These are phyloP conservation scores for Dipodomys ordii DNA, from an alignment of 2,113 vertebrate species.

Conservation along the genomic window DNA sequence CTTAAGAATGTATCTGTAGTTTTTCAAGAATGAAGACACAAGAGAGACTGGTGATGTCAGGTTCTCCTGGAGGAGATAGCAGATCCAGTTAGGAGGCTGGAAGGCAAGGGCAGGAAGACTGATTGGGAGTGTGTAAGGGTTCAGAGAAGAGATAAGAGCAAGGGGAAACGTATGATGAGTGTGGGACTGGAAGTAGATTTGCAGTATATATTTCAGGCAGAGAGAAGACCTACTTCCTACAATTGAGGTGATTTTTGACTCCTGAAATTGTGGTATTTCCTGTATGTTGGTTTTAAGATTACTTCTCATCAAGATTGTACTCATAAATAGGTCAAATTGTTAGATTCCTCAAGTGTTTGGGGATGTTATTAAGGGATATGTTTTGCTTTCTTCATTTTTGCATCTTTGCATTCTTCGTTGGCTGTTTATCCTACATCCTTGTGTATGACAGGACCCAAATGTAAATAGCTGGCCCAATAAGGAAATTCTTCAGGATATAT, in stretches of 20 bases:
- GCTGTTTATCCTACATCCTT: neutral
- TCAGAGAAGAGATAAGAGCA: neutral
- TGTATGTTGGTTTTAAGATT: neutral
- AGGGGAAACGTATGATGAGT: neutral
- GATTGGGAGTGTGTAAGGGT: neutral
- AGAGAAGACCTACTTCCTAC: neutral
- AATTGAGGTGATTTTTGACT: neutral
- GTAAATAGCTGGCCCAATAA: neutral
- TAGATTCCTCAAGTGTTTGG: neutral
- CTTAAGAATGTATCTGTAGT: neutral
- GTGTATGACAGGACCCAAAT: neutral
- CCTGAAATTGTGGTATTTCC: neutral
- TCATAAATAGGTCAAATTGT: neutral
- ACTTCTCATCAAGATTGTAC: neutral
- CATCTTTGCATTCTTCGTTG: no score
- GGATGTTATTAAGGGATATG: no score
- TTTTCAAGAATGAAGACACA: neutral
- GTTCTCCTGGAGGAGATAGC: neutral
- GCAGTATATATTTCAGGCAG: neutral
- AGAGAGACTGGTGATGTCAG: neutral
- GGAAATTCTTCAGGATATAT: neutral
- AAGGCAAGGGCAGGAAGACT: neutral
- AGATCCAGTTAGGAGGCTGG: neutral
- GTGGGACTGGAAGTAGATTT: neutral
- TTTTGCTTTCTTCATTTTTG: neutral